phyloP scores from a whole-genome alignment of 2,888 invertebrate genomes.

The Conchocele bisecta region DNA sequence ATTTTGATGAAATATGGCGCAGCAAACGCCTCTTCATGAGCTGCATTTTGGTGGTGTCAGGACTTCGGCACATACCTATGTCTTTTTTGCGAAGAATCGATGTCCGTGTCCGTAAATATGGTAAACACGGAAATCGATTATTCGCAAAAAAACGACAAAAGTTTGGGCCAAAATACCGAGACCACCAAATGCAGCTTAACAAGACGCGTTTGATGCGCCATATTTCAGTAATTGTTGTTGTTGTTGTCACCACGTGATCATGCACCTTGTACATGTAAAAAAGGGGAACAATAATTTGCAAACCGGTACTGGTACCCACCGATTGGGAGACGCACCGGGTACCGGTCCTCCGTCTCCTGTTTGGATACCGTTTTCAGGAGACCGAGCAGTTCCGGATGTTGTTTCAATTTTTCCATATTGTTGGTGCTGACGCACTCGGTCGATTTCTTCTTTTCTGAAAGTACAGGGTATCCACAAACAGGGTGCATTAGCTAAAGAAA shows the following conservation, averaged over 20 bases:
- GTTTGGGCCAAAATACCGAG: not conserved
- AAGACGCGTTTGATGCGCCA: not conserved
- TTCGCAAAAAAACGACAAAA: no score
- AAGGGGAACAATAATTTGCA: not conserved
- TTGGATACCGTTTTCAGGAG: conserved; percentile 22
- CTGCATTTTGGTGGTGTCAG: no score
- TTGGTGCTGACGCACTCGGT: conserved; percentile 32
- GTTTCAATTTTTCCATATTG: conserved; percentile 21
- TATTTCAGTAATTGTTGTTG: not conserved
- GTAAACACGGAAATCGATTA: no score
- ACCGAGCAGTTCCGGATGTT: conserved; percentile 18
- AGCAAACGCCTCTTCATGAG: no score
- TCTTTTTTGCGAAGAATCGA: no score
- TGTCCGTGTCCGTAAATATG: no score
- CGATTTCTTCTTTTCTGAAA: conserved; percentile 30
- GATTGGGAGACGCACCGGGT: conserved; percentile 30
- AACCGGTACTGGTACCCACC: conserved; percentile 19
- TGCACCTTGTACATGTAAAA: not conserved
- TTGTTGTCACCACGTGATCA: not conserved
- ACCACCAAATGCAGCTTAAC: not conserved
- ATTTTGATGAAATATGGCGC: no score
- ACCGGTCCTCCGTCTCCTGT: not conserved
- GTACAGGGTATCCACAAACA: no score
- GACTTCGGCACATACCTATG: no score
- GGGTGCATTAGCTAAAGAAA: no score